Percentiles rank a stretch among this genome's conserved stretches.
These are phyloP conservation scores for Macquaria ambigua DNA, from an alignment of 2,113 vertebrate species.

Conservation along the genomic window DNA sequence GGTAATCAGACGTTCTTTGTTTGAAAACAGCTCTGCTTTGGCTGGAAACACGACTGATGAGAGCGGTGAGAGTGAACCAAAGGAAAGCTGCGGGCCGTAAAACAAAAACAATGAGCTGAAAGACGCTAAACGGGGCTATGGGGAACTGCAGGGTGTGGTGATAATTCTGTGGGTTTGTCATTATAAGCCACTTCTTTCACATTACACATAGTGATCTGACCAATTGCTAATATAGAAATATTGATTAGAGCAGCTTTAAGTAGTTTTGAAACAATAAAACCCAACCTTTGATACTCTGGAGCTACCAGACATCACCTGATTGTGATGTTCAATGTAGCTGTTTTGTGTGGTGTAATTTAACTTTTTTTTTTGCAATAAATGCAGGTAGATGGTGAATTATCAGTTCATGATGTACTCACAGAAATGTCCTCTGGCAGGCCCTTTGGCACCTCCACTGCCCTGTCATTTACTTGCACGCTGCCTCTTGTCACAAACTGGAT, in stretches of 20 bases:
- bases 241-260: background rate
- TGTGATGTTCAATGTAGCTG: background rate
- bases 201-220: background rate
- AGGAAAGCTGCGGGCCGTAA: background rate
- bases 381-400: background rate
- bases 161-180: background rate
- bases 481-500: slow-evolving; percentile 95
- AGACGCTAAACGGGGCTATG: background rate
- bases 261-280: background rate
- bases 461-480: slow-evolving; percentile 86
- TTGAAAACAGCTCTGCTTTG: background rate
- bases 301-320: background rate
- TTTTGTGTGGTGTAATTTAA: background rate
- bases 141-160: background rate
- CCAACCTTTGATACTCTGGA: background rate
- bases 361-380: background rate
- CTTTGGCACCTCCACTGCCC: slow-evolving; percentile 87
- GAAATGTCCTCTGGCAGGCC: slow-evolving; percentile 91
- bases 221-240: background rate
- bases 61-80: background rate
- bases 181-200: background rate
- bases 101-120: background rate
- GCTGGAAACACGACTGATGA: background rate
- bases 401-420: slow-evolving; percentile 85
- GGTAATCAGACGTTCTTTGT: background rate